Evolutionary conservation across 2,797 vertebrate genomes (phyloP).

Genomic region (Benthosema pterotum): DNA sequence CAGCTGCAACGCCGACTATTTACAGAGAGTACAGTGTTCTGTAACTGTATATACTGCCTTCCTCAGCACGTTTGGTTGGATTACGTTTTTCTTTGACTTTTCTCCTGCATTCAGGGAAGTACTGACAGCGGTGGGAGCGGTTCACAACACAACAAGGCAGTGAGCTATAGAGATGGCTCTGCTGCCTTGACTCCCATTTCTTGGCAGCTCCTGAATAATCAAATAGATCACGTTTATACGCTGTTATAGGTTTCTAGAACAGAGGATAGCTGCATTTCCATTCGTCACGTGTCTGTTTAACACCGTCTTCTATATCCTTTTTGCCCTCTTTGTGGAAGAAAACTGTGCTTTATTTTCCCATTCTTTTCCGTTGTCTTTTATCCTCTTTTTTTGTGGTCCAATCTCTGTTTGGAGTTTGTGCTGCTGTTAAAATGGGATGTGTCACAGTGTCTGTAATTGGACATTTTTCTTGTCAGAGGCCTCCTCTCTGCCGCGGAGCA

Average conservation of each 20-base stretch:
- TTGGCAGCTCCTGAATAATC: constrained; percentile 27
- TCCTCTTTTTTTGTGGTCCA: neutral
- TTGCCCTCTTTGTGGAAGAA: no score
- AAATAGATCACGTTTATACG: constrained; percentile 33
- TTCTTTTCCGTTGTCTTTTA: constrained; percentile 10
- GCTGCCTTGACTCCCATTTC: constrained; percentile 27
- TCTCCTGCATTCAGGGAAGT: constrained; percentile 18
- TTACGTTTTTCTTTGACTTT: constrained; percentile 42
- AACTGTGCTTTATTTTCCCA: constrained; percentile 5
- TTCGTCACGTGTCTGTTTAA: constrained; percentile 20
- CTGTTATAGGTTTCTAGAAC: constrained; percentile 39
- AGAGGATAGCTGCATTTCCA: constrained; percentile 21
- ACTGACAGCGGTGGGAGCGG: constrained; percentile 37
- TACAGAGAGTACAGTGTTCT: constrained; percentile 19
- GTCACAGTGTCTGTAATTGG: neutral
- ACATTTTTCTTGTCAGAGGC: no score
- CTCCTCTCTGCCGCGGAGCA: neutral
- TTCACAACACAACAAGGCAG: constrained; percentile 38
- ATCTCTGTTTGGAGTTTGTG: neutral
- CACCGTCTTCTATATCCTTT: neutral
- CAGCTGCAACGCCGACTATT: constrained; percentile 31
- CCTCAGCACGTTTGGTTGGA: constrained; percentile 34
- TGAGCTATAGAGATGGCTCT: constrained; percentile 6
- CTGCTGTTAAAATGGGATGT: constrained; percentile 5
- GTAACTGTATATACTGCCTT: constrained; percentile 15